phyloP scores from a whole-genome alignment of 1,140 invertebrate genomes.

The Drosophila parabipectinata region DNA sequence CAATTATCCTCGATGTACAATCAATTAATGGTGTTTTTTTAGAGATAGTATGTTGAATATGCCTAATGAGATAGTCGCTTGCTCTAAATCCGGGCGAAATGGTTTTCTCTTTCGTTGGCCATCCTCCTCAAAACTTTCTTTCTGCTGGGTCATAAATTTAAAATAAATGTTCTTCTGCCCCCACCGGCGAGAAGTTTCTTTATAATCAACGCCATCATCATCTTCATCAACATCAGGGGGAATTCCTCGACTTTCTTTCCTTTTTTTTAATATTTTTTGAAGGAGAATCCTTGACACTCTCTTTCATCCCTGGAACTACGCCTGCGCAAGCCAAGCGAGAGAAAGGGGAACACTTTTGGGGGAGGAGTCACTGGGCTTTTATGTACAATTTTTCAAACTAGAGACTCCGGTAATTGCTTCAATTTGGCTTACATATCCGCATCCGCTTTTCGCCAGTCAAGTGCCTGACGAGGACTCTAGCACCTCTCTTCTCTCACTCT shows the following conservation, averaged over 20 bases:
- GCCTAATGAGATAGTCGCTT: slow-evolving; percentile 43
- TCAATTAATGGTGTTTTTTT: slow-evolving; percentile 64
- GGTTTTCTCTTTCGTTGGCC: slow-evolving; percentile 40
- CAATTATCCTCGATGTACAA: slow-evolving; percentile 56
- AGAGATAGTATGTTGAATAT: not conserved
- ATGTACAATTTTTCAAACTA: slow-evolving; percentile 30
- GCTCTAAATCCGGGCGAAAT: slow-evolving; percentile 14
- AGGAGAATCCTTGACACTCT: slow-evolving; percentile 48
- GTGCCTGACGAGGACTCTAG: slow-evolving; percentile 33
- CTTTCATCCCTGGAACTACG: slow-evolving; percentile 15
- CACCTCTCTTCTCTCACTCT: not conserved
- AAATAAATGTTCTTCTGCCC: slow-evolving; percentile 10
- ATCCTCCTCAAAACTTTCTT: slow-evolving; percentile 8
- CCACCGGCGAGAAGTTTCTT: not conserved
- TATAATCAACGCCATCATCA: slow-evolving; percentile 58
- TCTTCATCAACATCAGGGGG: slow-evolving; percentile 13
- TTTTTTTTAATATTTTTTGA: slow-evolving; percentile 11
- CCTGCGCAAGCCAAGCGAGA: slow-evolving; percentile 48
- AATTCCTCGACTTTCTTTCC: slow-evolving; percentile 19
- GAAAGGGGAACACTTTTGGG: slow-evolving; percentile 40
- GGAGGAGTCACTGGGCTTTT: slow-evolving; percentile 55
- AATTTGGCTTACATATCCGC: slow-evolving; percentile 72
- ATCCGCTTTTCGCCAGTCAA: slow-evolving; percentile 56
- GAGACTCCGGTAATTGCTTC: slow-evolving; percentile 70
- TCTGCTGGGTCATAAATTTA: slow-evolving; percentile 24